Evolutionary conservation across 2,888 invertebrate species (phyloP).

Genomic region (Polyploca ridens): DNA sequence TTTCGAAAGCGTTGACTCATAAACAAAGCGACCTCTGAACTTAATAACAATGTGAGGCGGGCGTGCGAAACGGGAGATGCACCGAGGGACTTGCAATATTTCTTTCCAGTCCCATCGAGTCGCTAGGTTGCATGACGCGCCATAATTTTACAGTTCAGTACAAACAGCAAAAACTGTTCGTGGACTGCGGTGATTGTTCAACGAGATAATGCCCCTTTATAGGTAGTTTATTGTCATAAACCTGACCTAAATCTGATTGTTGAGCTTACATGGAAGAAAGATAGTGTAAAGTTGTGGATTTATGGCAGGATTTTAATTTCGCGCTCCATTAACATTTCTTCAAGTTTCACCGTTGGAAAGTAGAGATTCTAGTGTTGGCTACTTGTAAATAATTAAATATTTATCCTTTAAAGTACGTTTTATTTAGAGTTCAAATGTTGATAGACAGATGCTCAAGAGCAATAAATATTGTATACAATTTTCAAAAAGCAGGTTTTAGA

Average conservation of each 20-base stretch:
- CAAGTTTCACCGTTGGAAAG: too few species aligned
- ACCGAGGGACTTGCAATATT: constrained; percentile 75
- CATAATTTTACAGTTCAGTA: constrained; percentile 60
- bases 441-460: too few species aligned
- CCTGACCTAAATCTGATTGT: constrained; percentile 69
- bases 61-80: constrained; percentile 83
- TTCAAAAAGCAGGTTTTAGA: too few species aligned
- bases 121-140: constrained; percentile 64
- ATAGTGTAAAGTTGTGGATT: constrained; percentile 22
- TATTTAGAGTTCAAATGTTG: too few species aligned
- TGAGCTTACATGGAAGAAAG: constrained; percentile 61
- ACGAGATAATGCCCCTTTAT: constrained; percentile 64
- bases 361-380: too few species aligned
- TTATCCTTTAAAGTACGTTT: too few species aligned
- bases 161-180: constrained; percentile 63
- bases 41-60: constrained; percentile 81
- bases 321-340: too few species aligned
- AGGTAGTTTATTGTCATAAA: constrained; percentile 64
- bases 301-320: too few species aligned
- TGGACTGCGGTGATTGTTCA: constrained; percentile 58
- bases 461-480: too few species aligned
- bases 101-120: constrained; percentile 73
- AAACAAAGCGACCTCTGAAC: constrained; percentile 83
- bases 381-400: too few species aligned
- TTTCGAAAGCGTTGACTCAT: constrained; percentile 81